These are phyloP conservation scores for Noturus placidus DNA, from an alignment of 2,113 vertebrate species.

Conservation along the genomic window DNA sequence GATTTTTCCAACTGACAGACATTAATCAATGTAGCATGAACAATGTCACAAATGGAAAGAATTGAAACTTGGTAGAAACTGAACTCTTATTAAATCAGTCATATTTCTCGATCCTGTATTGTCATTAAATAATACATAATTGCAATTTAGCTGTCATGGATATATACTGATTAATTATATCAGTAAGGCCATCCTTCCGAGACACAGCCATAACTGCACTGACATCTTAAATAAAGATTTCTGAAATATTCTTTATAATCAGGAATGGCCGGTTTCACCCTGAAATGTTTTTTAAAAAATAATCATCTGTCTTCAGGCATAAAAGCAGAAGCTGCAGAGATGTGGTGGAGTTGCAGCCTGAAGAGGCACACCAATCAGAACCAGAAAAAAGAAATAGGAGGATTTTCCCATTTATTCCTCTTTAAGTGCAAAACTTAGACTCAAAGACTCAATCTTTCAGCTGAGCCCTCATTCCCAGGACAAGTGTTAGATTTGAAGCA, in stretches of 20 bases:
- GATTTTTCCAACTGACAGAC: conserved; percentile 12
- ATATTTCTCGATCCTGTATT: background rate
- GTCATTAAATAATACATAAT: background rate
- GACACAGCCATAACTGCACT: background rate
- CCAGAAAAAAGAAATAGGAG: conserved; percentile 24
- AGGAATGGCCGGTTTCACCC: background rate
- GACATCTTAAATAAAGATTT: background rate
- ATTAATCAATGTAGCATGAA: conserved; percentile 35
- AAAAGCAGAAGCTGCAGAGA: conserved; percentile 18
- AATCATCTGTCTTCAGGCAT: conserved; percentile 28
- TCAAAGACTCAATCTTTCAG: conserved; percentile 32
- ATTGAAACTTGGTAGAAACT: conserved; percentile 20
- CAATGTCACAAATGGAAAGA: background rate
- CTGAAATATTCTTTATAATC: background rate
- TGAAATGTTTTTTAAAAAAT: conserved; percentile 28
- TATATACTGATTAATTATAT: conserved; percentile 9
- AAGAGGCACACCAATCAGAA: conserved; percentile 22
- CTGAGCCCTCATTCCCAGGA: conserved; percentile 12
- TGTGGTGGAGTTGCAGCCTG: conserved; percentile 24
- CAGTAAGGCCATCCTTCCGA: background rate
- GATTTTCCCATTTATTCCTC: conserved; percentile 39
- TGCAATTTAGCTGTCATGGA: background rate
- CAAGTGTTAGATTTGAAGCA: conserved; percentile 36
- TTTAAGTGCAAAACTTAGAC: background rate
- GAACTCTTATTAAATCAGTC: background rate